phyloP scores from a whole-genome alignment of 2,797 vertebrate species.

The Myotis findleyi region DNA sequence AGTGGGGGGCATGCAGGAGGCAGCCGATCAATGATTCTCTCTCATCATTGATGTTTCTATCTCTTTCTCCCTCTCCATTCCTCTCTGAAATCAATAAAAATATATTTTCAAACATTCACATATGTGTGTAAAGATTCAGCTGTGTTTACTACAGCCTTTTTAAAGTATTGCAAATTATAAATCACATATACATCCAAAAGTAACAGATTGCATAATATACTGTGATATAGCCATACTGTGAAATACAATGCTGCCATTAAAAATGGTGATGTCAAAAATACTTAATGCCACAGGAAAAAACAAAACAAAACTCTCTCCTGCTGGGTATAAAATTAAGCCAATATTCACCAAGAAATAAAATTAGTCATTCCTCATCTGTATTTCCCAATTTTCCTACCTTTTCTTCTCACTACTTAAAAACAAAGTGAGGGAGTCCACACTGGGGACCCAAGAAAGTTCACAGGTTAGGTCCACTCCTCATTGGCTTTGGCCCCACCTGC shows the following conservation, averaged over 20 bases:
- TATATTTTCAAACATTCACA: not conserved
- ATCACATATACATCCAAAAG: not conserved
- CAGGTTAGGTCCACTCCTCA: not conserved
- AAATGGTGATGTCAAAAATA: not conserved
- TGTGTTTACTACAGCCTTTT: not conserved
- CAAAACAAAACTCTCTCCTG: not conserved
- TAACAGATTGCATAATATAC: not conserved
- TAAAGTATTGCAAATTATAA: not conserved
- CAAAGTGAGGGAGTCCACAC: not conserved
- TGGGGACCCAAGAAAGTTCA: not conserved
- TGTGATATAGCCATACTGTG: not conserved
- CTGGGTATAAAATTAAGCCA: not conserved
- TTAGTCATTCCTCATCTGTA: not conserved
- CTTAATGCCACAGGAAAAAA: not conserved
- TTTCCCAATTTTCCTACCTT: not conserved
- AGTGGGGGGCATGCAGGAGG: too few species aligned
- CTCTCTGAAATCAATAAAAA: too few species aligned
- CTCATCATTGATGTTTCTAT: too few species aligned
- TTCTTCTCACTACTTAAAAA: not conserved
- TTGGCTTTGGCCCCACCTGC: not conserved
- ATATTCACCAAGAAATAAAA: not conserved
- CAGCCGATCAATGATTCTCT: too few species aligned
- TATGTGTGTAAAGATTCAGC: not conserved
- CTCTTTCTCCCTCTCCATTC: too few species aligned
- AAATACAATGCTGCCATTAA: not conserved